Conservation (phyloP, 2,888 invertebrate genomes). For the Gibbula magus region DNA sequence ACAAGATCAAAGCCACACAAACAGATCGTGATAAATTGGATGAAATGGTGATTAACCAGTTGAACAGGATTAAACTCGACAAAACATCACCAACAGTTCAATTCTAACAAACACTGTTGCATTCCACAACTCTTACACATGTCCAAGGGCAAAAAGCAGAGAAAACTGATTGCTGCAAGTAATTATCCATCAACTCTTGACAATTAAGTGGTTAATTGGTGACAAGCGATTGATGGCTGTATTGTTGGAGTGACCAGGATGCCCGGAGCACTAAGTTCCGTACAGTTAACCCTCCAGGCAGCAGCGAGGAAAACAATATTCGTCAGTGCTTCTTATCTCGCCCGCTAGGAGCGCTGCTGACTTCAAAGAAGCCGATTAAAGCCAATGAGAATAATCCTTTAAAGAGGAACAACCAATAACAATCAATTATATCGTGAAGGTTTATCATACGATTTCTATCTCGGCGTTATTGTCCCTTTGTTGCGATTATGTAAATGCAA, state of each 20-base stretch:
- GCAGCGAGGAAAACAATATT: not conserved
- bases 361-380: not conserved
- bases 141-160: not conserved
- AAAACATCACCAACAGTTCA: too few relatives aligned
- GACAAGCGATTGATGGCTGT: not conserved
- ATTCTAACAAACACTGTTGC: not conserved
- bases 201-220: slow-evolving; percentile 8
- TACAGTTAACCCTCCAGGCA: not conserved
- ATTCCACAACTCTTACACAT: not conserved
- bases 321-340: not conserved
- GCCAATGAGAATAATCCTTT: not conserved
- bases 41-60: too few relatives aligned
- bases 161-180: slow-evolving; percentile 8
- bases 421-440: not conserved
- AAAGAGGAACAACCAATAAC: not conserved
- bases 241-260: not conserved
- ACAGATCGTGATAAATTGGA: too few relatives aligned
- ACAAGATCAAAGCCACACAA: too few relatives aligned
- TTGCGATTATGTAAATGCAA: not conserved
- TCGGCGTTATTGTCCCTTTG: not conserved
- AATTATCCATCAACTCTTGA: slow-evolving; percentile 11
- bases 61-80: too few relatives aligned
- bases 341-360: not conserved
- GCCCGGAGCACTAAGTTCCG: not conserved
- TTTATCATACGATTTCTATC: not conserved